Conservation (phyloP, 2,113 vertebrate genomes). For the Lampris incognitus region DNA sequence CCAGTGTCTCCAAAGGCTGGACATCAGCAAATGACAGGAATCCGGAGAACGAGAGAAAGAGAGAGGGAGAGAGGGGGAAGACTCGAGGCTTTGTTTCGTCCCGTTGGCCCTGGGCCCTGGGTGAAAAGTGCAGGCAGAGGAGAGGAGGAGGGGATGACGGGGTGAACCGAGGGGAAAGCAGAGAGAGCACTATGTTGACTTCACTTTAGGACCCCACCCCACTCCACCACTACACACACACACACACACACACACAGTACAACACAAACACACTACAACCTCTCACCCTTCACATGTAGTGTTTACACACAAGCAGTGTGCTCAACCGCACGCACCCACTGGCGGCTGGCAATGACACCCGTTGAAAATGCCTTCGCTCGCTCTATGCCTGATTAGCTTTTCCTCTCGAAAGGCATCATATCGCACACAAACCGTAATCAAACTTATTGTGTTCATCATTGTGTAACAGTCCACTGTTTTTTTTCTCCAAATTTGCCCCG, state of each 20-base stretch:
- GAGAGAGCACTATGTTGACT: constrained; percentile 55
- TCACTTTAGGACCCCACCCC: constrained; percentile 25
- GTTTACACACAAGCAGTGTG: constrained; percentile 34
- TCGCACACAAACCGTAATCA: constrained; percentile 11
- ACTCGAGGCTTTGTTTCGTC: constrained; percentile 73
- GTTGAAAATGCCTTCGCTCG: not conserved
- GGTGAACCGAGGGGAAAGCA: constrained; percentile 43
- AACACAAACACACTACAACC: not conserved
- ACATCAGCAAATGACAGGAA: constrained; percentile 81
- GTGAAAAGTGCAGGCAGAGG: constrained; percentile 69
- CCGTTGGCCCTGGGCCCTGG: constrained; percentile 46
- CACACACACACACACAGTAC: constrained; percentile 15
- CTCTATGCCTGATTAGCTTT: constrained; percentile 29
- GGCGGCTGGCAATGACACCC: constrained; percentile 28
- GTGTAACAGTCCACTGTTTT: not conserved
- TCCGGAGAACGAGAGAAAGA: constrained; percentile 74
- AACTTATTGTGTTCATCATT: constrained; percentile 27
- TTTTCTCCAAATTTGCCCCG: constrained; percentile 31
- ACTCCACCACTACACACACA: constrained; percentile 23
- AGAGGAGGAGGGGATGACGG: constrained; percentile 23
- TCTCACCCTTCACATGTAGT: constrained; percentile 24
- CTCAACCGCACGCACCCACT: constrained; percentile 1
- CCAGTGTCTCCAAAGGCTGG: constrained; percentile 77
- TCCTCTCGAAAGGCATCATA: constrained; percentile 8
- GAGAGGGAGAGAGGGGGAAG: constrained; percentile 54